phyloP scores from a whole-genome alignment of 2,888 invertebrate genomes.

The Mythimna vitellina region DNA sequence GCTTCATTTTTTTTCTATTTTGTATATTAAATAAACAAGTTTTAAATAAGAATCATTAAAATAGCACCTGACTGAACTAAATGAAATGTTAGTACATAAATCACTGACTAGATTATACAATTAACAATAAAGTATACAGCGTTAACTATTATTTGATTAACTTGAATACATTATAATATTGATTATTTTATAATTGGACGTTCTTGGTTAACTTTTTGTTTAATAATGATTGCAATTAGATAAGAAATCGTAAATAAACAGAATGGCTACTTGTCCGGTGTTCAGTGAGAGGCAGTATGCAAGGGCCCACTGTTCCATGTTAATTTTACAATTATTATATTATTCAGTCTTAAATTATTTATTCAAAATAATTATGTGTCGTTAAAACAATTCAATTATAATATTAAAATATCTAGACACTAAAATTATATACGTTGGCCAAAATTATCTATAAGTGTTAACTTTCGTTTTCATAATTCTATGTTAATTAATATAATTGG shows the following conservation, averaged over 20 bases:
- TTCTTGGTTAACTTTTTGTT: neutral
- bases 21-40: neutral
- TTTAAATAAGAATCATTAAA: slow-evolving; percentile 7
- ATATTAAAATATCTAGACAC: too few species aligned
- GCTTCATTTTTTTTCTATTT: neutral
- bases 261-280: neutral
- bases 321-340: too few species aligned
- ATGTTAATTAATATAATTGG: too few species aligned
- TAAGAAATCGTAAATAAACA: slow-evolving; percentile 9
- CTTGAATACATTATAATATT: slow-evolving; percentile 45
- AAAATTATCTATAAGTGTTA: too few species aligned
- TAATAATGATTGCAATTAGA: neutral
- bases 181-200: slow-evolving; percentile 18
- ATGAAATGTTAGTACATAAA: slow-evolving; percentile 40
- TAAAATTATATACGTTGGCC: too few species aligned
- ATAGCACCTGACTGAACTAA: slow-evolving; percentile 9
- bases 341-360: too few species aligned
- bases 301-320: too few species aligned
- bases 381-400: too few species aligned
- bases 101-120: slow-evolving; percentile 34
- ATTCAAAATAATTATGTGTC: too few species aligned
- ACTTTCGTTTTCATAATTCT: too few species aligned
- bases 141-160: slow-evolving; percentile 51
- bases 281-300: too few species aligned
- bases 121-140: slow-evolving; percentile 38